Evolutionary conservation across 2,797 vertebrate species (phyloP).

Genomic region (Adrianichthys oophorus): DNA sequence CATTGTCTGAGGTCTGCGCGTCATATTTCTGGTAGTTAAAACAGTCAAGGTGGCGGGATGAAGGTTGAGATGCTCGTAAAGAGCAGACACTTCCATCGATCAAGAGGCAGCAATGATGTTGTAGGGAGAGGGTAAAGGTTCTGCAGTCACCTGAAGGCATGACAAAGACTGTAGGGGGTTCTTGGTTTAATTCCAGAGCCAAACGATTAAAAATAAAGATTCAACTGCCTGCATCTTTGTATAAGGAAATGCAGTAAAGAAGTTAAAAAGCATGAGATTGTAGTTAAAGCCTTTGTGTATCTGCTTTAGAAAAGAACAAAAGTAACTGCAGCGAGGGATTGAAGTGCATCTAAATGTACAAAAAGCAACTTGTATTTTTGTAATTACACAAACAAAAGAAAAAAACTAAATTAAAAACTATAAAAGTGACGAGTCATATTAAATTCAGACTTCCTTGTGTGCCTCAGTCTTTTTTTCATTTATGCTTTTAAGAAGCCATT

Average conservation of each 20-base stretch:
- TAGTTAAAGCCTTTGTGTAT: neutral
- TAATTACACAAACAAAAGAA: too few relatives aligned
- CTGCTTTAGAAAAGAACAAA: too few relatives aligned
- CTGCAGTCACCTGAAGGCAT: constrained; percentile 28
- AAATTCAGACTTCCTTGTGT: too few relatives aligned
- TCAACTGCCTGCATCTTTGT: constrained; percentile 1
- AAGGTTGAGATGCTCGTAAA: constrained; percentile 54
- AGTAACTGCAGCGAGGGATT: too few relatives aligned
- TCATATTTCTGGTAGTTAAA: constrained; percentile 46
- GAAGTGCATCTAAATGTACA: too few relatives aligned
- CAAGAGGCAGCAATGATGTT: constrained; percentile 50
- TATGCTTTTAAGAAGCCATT: constrained; percentile 21
- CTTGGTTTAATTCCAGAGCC: constrained; percentile 20
- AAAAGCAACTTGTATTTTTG: too few relatives aligned
- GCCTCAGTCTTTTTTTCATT: too few relatives aligned
- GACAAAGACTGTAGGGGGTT: constrained; percentile 11
- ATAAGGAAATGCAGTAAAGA: constrained; percentile 6
- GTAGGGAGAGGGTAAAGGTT: constrained; percentile 19
- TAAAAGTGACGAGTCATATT: too few relatives aligned
- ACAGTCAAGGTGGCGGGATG: constrained; percentile 54
- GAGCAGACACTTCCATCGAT: constrained; percentile 29
- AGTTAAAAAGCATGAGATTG: neutral
- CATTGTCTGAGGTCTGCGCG: constrained; percentile 29
- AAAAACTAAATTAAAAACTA: too few relatives aligned
- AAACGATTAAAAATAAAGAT: neutral